Evolutionary conservation across 2,797 vertebrate species (phyloP), one percentile per base, ranked within the genome.

Genomic region (Petrocephalus sullivani): DNA sequence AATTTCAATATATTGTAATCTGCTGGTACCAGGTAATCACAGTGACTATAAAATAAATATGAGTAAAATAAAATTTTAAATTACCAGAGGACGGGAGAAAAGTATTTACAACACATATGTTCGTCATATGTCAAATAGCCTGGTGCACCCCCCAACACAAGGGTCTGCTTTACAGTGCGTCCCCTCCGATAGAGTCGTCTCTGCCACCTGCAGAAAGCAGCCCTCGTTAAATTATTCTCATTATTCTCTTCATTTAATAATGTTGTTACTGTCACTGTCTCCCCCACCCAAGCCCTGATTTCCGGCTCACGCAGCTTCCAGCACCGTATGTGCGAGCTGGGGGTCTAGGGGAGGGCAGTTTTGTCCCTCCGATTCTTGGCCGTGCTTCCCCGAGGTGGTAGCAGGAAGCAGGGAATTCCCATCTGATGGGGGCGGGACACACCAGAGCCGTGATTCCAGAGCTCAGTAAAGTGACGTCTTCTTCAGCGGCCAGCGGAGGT

Each of bases 21-120:
- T 88, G 60, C 82, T 85, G 88, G 88, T 88, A 88, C 88, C 88
- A 88, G 60, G 82, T 85, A 85, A 85, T 88, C 88, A 88, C 87
- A 88, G 88, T 88, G 46, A 88, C 85, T 87, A 41, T 56, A 83
- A 88, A 88, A 88, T 60, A 60, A 88, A 57, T 57, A 85, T 10
- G 0, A 23, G 14, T 88, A 88, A 64, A 88, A 56, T 64, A 4
- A 88, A 57, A 85, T 88, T 56, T 81, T 67, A 54, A 85, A 85
- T 88, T 53, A 84, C 87, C 46, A 84, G 58, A 88, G 57, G 41
- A 83, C 7, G 49, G 46, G n/a, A 60, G 57, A 56, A 12, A 71
- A 33, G 23, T 85, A 71, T 67, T 64, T 67, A 71, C 60, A 88
- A 67, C 81, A 71, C 16, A 85, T 28, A 67, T 19, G 61, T 56